phyloP scores from a whole-genome alignment of 2,888 invertebrate genomes.

The Herminia tarsipennalis region DNA sequence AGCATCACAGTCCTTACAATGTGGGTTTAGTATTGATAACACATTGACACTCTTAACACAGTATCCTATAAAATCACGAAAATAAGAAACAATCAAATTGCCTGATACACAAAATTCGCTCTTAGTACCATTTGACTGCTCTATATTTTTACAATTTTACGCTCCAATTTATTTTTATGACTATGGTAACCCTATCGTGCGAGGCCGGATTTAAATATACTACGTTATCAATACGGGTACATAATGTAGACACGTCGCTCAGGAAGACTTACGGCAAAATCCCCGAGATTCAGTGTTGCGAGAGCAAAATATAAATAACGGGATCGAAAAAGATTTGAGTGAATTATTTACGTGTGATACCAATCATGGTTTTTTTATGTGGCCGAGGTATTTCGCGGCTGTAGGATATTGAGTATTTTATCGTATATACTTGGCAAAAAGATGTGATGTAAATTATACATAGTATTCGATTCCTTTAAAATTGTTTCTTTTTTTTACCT shows the following conservation, averaged over 20 bases:
- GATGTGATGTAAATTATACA: too few relatives aligned
- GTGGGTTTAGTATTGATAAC: too few relatives aligned
- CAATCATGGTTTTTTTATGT: constrained; percentile 1
- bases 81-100: too few relatives aligned
- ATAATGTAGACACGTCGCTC: constrained; percentile 22
- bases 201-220: constrained; percentile 21
- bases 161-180: background rate
- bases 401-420: too few relatives aligned
- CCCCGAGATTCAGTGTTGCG: constrained; percentile 2
- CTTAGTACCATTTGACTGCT: background rate
- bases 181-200: constrained; percentile 13
- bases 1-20: too few relatives aligned
- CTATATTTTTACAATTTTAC: background rate
- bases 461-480: too few relatives aligned
- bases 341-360: constrained; percentile 3
- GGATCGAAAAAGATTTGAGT: background rate
- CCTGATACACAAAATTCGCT: too few relatives aligned
- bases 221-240: constrained; percentile 4
- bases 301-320: constrained; percentile 2
- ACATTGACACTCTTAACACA: too few relatives aligned
- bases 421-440: too few relatives aligned
- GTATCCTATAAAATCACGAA: too few relatives aligned
- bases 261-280: constrained; percentile 18
- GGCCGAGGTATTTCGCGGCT: background rate
- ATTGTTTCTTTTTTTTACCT: too few relatives aligned